phyloP scores from a whole-genome alignment of 2,797 vertebrate genomes.

The Anguilla pacifica region DNA sequence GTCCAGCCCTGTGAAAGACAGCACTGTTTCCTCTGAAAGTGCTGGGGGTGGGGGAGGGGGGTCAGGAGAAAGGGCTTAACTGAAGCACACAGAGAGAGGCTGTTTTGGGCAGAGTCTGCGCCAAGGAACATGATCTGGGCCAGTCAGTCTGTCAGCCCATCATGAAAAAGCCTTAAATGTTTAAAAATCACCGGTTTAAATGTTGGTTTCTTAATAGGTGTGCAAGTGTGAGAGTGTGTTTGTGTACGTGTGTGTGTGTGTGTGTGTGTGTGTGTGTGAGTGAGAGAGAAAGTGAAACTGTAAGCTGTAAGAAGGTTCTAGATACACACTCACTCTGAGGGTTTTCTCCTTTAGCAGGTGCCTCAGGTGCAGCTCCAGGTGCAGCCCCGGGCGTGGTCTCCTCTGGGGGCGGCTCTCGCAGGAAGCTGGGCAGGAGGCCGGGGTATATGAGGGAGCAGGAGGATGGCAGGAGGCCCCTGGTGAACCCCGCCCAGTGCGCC shows the following conservation, averaged over 20 bases:
- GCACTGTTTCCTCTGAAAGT: constrained; percentile 44
- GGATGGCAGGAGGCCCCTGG: constrained; percentile 38
- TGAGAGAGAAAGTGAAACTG: constrained; percentile 30
- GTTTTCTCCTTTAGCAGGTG: constrained; percentile 70
- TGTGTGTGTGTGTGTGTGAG: constrained; percentile 15
- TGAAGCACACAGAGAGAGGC: not conserved
- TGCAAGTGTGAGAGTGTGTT: not conserved
- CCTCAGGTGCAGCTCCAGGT: constrained; percentile 56
- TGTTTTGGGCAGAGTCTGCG: not conserved
- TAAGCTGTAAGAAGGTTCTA: constrained; percentile 16
- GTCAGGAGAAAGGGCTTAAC: not conserved
- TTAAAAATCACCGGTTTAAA: not conserved
- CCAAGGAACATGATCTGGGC: not conserved
- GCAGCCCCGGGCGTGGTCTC: not conserved
- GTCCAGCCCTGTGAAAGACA: constrained; percentile 44
- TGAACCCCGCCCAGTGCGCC: constrained; percentile 34
- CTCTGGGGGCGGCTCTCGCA: constrained; percentile 51
- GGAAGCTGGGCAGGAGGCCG: constrained; percentile 73
- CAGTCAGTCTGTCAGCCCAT: not conserved
- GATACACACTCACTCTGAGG: constrained; percentile 50
- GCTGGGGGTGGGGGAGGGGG: not conserved
- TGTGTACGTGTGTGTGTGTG: not conserved
- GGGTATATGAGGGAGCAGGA: constrained; percentile 78
- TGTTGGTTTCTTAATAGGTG: constrained; percentile 19
- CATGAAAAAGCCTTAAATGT: not conserved